A percentile compares a stretch with the other conserved stretches of the same genome.
These are phyloP conservation scores for Polypterus bichir DNA, from an alignment of 2,113 vertebrate genomes.

Conservation along the genomic window DNA sequence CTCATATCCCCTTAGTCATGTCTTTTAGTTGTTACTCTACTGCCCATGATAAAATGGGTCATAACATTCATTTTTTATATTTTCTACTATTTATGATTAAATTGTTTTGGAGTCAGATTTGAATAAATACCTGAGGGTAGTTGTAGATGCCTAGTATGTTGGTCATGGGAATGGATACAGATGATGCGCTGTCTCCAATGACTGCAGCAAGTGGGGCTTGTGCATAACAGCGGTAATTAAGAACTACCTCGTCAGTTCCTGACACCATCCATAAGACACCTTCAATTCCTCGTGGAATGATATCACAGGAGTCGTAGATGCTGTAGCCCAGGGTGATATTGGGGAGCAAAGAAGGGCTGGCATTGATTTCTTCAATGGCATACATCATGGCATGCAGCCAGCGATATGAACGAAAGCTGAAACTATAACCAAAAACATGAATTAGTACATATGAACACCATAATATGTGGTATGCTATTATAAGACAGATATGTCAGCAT, in stretches of 20 bases:
- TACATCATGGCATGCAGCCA: conserved; percentile 17
- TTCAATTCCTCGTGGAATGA: not conserved
- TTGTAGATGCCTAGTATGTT: conserved; percentile 18
- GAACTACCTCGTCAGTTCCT: conserved; percentile 8
- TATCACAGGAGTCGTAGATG: conserved; percentile 15
- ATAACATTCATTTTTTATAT: too few species aligned
- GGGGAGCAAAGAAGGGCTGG: conserved; percentile 6
- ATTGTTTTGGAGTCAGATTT: too few species aligned
- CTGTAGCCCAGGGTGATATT: conserved; percentile 21
- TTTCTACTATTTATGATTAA: too few species aligned
- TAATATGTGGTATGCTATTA: too few species aligned
- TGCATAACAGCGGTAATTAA: conserved; percentile 12
- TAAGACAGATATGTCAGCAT: too few species aligned
- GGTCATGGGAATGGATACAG: conserved; percentile 17
- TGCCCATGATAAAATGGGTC: too few species aligned
- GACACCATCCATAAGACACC: conserved; percentile 14
- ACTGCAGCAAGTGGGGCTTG: conserved; percentile 13
- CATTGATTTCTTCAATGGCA: conserved; percentile 21
- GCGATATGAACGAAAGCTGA: conserved; percentile 1
- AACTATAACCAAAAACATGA: not conserved
- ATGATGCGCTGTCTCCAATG: conserved; percentile 17
- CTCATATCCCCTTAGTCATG: too few species aligned
- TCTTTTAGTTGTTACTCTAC: too few species aligned
- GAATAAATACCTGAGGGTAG: conserved; percentile 18
- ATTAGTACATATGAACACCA: too few species aligned